Conservation (phyloP, 2,113 vertebrate genomes). For the Rhagologus leucostigma region DNA sequence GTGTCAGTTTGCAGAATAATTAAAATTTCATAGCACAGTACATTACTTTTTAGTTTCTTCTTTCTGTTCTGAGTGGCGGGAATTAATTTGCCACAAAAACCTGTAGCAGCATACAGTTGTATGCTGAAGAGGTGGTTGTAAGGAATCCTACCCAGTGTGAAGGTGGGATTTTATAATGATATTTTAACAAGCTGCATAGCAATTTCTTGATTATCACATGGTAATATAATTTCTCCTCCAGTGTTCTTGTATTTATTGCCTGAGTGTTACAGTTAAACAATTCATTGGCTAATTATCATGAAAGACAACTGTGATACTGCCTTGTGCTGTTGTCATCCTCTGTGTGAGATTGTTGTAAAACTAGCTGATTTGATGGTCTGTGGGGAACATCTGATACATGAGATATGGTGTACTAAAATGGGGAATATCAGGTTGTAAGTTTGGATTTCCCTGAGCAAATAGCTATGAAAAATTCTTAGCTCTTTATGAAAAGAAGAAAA, state of each 20-base stretch:
- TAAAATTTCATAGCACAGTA: neutral
- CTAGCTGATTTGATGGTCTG: neutral
- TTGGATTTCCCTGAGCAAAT: neutral
- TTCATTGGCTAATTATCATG: neutral
- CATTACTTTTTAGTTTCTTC: neutral
- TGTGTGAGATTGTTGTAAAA: neutral
- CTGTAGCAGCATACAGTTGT: neutral
- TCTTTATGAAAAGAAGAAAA: neutral
- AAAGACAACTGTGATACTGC: neutral
- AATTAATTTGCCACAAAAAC: neutral
- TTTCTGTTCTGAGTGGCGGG: neutral
- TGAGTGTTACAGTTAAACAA: neutral
- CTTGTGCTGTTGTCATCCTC: neutral
- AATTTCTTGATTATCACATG: neutral
- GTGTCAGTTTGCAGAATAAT: neutral
- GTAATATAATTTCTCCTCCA: neutral
- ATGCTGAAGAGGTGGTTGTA: neutral
- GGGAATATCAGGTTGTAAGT: neutral
- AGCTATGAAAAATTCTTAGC: neutral
- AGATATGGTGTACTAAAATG: neutral
- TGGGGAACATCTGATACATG: neutral
- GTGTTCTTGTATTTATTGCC: neutral
- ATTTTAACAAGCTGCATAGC: neutral
- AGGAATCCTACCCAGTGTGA: neutral
- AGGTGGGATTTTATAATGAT: neutral